These are phyloP conservation scores for Pogona vitticeps DNA, from an alignment of 2,113 vertebrate species.

Conservation along the genomic window DNA sequence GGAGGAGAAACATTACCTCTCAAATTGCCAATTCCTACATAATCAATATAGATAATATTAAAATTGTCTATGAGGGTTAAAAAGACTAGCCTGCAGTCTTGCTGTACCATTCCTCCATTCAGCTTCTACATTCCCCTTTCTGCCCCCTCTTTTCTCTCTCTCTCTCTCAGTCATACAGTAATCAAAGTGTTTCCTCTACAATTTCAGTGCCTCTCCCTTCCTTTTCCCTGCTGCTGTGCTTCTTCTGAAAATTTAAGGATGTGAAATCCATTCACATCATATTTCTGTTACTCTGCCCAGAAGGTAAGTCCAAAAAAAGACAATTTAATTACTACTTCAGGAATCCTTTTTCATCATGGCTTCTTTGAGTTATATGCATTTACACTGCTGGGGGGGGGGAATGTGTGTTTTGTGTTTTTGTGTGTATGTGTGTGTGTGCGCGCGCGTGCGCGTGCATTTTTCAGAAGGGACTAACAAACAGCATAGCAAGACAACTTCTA, in stretches of 20 bases:
- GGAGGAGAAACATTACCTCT: background rate
- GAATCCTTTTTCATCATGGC: background rate
- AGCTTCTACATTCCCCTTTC: too few species aligned
- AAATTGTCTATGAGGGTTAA: background rate
- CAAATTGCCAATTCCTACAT: background rate
- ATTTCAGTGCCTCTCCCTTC: background rate
- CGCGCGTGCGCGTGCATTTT: too few species aligned
- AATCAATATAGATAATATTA: too few species aligned
- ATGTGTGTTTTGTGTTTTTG: too few species aligned
- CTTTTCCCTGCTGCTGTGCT: background rate
- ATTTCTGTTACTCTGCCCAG: background rate
- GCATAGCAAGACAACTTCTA: too few species aligned
- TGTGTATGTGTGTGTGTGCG: too few species aligned
- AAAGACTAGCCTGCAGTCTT: background rate
- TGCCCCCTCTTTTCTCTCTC: too few species aligned
- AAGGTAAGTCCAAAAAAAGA: background rate
- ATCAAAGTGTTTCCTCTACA: conserved; percentile 13
- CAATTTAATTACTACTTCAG: background rate
- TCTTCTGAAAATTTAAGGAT: background rate
- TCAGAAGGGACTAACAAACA: too few species aligned
- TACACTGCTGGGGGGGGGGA: too few species aligned
- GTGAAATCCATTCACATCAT: too few species aligned
- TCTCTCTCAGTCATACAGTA: background rate
- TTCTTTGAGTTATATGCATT: background rate
- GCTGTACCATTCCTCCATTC: too few species aligned